Evolutionary conservation across 1,140 invertebrate species (phyloP).

Genomic region (Drosophila rufa): DNA sequence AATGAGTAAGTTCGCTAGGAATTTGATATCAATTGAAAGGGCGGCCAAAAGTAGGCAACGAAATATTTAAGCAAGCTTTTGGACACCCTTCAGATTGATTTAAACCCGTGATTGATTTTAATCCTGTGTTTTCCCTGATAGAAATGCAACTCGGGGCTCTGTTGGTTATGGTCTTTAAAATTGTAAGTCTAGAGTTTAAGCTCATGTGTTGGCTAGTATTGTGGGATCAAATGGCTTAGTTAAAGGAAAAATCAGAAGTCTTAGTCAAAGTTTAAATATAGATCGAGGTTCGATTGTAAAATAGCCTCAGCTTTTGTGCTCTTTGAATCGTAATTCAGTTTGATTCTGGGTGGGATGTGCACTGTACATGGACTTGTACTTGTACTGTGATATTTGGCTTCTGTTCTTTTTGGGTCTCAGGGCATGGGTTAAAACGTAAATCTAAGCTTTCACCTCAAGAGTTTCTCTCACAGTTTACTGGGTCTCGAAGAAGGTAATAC

Average conservation of each 20-base stretch:
- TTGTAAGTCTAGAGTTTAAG: conserved; percentile 12
- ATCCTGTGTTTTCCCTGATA: background rate
- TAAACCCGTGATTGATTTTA: background rate
- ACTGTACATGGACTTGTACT: conserved; percentile 2
- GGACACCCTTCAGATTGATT: background rate
- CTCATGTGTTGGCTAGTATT: conserved; percentile 20
- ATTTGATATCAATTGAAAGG: background rate
- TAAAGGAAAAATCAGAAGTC: conserved; percentile 5
- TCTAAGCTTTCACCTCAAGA: conserved; percentile 57
- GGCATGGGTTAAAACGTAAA: conserved; percentile 18
- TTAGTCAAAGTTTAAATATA: background rate
- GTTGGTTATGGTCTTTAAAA: conserved; percentile 1
- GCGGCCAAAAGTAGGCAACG: background rate
- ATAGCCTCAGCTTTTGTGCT: conserved; percentile 15
- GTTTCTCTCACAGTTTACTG: conserved; percentile 26
- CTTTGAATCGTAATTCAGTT: conserved; percentile 15
- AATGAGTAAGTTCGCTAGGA: background rate
- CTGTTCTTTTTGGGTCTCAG: conserved; percentile 7
- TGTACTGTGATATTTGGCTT: conserved; percentile 65
- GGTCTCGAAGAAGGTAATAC: background rate
- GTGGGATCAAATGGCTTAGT: conserved; percentile 4
- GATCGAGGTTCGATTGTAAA: conserved; percentile 2
- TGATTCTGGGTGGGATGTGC: conserved; percentile 40
- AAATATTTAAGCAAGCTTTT: background rate
- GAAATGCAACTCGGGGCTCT: conserved; percentile 11